A percentile compares a stretch with the other conserved stretches of the same genome.
phyloP scores from a whole-genome alignment of 2,113 vertebrate species.

The Oxyruncus cristatus region DNA sequence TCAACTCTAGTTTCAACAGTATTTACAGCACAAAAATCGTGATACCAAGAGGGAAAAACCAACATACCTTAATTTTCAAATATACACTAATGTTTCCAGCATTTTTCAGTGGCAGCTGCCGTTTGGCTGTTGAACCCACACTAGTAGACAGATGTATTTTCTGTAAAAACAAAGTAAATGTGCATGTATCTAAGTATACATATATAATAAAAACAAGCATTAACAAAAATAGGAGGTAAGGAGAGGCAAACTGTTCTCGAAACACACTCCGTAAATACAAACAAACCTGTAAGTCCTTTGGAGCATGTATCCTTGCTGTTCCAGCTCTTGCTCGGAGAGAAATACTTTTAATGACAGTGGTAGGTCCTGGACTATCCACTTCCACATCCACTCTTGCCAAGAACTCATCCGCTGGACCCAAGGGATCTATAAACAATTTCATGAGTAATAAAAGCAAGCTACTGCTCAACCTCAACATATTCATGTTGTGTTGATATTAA shows the following conservation, averaged over 20 bases:
- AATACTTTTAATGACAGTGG: constrained; percentile 84
- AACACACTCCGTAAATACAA: neutral
- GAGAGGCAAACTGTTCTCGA: neutral
- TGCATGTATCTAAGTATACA: fast-evolving
- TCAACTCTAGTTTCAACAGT: neutral
- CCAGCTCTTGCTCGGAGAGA: constrained; percentile 85
- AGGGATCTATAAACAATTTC: constrained; percentile 69
- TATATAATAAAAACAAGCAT: neutral
- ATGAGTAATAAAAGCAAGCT: neutral
- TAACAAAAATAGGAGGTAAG: neutral
- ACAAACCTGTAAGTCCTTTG: constrained; percentile 88
- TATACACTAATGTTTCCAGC: constrained; percentile 91
- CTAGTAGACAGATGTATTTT: constrained; percentile 77
- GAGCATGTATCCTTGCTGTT: constrained; percentile 87
- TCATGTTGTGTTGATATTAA: neutral
- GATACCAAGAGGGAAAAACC: neutral
- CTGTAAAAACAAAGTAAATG: constrained; percentile 67
- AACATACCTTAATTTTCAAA: constrained; percentile 86
- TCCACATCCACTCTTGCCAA: constrained; percentile 88
- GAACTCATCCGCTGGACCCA: constrained; percentile 86
- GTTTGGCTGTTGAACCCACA: constrained; percentile 78
- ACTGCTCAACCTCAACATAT: neutral
- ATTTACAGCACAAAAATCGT: neutral
- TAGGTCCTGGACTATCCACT: constrained; percentile 88
- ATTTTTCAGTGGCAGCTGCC: constrained; percentile 90